Percentiles rank a stretch among this genome's conserved stretches.
These are phyloP conservation scores for Heteromormyrus szaboi DNA, from an alignment of 2,797 vertebrate genomes.

Conservation along the genomic window DNA sequence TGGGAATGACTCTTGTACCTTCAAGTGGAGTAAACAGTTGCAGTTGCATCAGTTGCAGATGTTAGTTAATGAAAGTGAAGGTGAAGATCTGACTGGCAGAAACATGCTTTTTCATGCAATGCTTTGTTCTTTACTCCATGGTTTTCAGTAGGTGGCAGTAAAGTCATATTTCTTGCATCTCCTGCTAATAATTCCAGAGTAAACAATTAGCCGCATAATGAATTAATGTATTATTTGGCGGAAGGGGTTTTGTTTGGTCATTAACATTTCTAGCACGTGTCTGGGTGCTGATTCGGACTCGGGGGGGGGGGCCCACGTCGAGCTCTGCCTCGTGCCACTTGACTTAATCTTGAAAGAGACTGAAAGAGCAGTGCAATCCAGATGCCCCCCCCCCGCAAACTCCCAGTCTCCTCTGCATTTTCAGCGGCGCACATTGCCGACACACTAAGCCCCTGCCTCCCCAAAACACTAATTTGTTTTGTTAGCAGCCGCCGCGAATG, in stretches of 20 bases:
- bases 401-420: neutral
- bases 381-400: neutral
- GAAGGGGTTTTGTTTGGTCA: conserved; percentile 12
- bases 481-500: neutral
- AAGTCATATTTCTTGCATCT: neutral
- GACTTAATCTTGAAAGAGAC: neutral
- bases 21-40: neutral
- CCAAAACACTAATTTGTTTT: neutral
- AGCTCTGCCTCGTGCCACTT: neutral
- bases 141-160: conserved; percentile 23
- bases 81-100: neutral
- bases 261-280: conserved; percentile 18
- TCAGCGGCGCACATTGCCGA: neutral
- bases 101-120: neutral
- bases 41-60: neutral
- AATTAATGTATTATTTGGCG: conserved; percentile 17
- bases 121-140: neutral
- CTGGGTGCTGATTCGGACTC: neutral
- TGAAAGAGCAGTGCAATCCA: neutral
- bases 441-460: neutral
- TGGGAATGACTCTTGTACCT: neutral
- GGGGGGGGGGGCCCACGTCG: neutral
- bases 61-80: neutral
- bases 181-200: neutral
- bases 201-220: conserved; percentile 9